Base-by-base conservation (phyloP, 1,140 invertebrate species). In the Apis dorsata region DNA sequence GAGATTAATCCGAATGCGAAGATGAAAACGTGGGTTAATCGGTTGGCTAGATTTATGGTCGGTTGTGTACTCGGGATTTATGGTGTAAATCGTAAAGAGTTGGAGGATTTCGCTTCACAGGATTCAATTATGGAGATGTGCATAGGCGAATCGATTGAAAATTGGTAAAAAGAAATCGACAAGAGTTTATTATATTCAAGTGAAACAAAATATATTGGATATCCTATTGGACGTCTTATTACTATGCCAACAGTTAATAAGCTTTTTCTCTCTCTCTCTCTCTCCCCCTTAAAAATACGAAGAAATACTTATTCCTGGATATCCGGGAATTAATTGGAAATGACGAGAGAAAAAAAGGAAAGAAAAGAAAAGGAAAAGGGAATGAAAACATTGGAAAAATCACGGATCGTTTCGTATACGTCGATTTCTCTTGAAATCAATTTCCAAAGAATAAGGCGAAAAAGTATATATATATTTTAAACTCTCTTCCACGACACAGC, bases 1-100 rank as follows among this genome's bases (percentile, higher is more conserved):
- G 71, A 59, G 71, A 73, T 73, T 73, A 73, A 73, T 59, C 55
- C 59, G 71, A 73, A 73, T 59, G 55, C 19, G 28, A 17, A 44
- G 55, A 73, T 70, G 71, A 24, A 73, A 73, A 73, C 53, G 19
- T 21, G 60, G 60, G 60, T 5, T 73, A 73, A 73, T 59, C 55
- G 53, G 1, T 7, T 7, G 53, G 28, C 2, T 1, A 44, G 71
- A 73, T 73, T 73, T 73, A 73, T 17, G 71, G 28, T 28, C 24
- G 11, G 19, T 13, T 28, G 34, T 44, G 19, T 44, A 44, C n/a
- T 17, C 21, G 11, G 11, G 19, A 73, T 73, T 73, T 73, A 73
- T 59, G 71, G 13, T 7, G 5, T n/a, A 19, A 57, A 44, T 73
- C 53, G 55, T 59, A 34, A 44, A 59, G 24, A 57, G 71, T 49